These are phyloP conservation scores for Hylyphantes graminicola DNA, from an alignment of 1,140 invertebrate genomes.

Conservation along the genomic window DNA sequence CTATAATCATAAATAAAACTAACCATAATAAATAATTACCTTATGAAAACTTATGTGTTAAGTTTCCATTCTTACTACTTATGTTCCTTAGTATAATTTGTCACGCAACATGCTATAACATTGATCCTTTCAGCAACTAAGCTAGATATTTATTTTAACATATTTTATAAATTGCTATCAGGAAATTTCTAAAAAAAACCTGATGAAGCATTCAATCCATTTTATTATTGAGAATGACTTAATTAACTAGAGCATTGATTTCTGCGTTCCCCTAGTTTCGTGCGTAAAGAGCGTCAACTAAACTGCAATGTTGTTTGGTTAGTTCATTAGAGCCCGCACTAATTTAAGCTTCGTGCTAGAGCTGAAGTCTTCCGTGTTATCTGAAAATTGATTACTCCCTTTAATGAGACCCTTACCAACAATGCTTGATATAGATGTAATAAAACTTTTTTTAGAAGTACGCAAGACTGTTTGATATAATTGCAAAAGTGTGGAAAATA, in stretches of 20 bases:
- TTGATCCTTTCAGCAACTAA: no score
- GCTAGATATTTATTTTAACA: no score
- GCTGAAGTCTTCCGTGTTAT: conserved; percentile 13
- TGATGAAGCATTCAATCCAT: background rate
- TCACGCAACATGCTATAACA: no score
- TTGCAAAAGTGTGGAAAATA: no score
- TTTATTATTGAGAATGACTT: conserved; percentile 11
- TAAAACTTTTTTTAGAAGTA: background rate
- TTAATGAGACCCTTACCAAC: conserved; percentile 16
- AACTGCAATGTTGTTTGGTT: conserved; percentile 11
- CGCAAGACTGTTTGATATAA: no score
- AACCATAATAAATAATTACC: no score
- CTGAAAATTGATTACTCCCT: conserved; percentile 20
- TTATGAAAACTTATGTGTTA: no score
- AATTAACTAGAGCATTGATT: conserved; percentile 20
- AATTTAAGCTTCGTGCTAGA: conserved; percentile 17
- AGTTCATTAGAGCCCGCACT: conserved; percentile 15
- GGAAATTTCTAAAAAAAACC: background rate
- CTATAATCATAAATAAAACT: no score
- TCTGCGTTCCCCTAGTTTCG: background rate
- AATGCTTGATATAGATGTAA: background rate
- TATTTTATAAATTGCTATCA: background rate
- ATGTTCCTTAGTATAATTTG: no score
- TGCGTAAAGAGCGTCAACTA: background rate
- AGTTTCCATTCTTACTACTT: no score